Percentiles rank a stretch among this genome's conserved stretches.
Evolutionary conservation across 1,140 invertebrate species (phyloP).

Genomic region (Geopemphigus sp.): DNA sequence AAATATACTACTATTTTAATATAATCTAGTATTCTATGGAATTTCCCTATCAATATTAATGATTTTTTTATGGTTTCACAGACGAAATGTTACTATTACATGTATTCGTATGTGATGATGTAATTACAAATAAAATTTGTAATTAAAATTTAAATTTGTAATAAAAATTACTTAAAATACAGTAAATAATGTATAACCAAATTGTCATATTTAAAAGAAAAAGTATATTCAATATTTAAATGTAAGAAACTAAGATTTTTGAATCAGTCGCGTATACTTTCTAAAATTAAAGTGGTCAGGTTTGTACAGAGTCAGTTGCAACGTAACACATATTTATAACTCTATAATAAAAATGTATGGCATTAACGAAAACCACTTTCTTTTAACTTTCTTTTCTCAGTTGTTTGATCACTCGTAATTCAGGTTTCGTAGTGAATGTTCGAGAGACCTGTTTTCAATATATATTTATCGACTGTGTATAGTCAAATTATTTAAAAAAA

Average conservation of each 20-base stretch:
- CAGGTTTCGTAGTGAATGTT: background rate
- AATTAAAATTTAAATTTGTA: no score
- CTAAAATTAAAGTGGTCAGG: slow-evolving; percentile 7
- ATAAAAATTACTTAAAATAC: no score
- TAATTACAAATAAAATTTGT: no score
- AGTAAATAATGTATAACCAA: no score
- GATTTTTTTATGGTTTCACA: no score
- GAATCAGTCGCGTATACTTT: background rate
- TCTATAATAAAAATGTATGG: slow-evolving; percentile 7
- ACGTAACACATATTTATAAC: slow-evolving; percentile 15
- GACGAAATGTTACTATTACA: no score
- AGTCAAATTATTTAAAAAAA: no score
- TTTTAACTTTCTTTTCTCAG: slow-evolving; percentile 42
- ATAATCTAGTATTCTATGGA: no score
- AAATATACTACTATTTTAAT: no score
- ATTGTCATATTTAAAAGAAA: background rate
- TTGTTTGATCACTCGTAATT: background rate
- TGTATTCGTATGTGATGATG: no score
- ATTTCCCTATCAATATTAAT: no score
- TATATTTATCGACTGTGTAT: no score
- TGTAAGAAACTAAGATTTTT: background rate
- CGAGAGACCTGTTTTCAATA: background rate
- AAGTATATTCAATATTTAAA: background rate
- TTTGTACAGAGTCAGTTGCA: slow-evolving; percentile 3
- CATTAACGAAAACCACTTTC: slow-evolving; percentile 41